These are phyloP conservation scores for Lasioglossum oenotherae DNA, from an alignment of 2,888 invertebrate species.

Conservation along the genomic window DNA sequence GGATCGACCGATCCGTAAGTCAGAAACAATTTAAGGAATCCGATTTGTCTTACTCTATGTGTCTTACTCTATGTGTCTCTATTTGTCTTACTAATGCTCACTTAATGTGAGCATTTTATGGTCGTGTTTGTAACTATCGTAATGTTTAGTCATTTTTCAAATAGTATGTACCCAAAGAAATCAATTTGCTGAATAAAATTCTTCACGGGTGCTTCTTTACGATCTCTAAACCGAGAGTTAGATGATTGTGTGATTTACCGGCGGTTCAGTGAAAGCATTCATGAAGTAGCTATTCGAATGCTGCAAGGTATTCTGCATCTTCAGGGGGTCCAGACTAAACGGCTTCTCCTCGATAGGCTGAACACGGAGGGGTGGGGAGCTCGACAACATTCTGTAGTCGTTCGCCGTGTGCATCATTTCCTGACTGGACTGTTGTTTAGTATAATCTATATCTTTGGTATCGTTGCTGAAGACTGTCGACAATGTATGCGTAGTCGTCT, in stretches of 20 bases:
- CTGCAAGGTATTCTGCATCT: constrained; percentile 65
- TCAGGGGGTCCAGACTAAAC: constrained; percentile 56
- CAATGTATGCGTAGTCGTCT: constrained; percentile 55
- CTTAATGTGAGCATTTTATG: no score
- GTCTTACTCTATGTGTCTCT: no score
- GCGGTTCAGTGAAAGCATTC: constrained; percentile 77
- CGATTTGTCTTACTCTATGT: no score
- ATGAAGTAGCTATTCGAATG: constrained; percentile 80
- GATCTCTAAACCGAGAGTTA: no score
- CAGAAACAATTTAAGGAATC: neutral
- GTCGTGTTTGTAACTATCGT: neutral
- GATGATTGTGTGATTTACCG: constrained; percentile 65
- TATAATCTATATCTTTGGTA: constrained; percentile 63
- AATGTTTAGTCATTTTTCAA: neutral
- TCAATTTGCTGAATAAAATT: no score
- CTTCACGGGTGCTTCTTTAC: no score
- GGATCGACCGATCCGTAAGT: neutral
- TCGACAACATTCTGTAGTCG: constrained; percentile 57
- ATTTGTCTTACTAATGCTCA: no score
- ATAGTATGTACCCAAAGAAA: no score
- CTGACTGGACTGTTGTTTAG: constrained; percentile 55
- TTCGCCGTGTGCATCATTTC: constrained; percentile 55
- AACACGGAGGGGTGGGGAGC: constrained; percentile 44
- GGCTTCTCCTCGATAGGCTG: constrained; percentile 62
- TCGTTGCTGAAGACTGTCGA: constrained; percentile 59